Evolutionary conservation across 2,113 vertebrate species (phyloP), one percentile per base, ranked within the genome.

Genomic region (Xiphophorus couchianus): DNA sequence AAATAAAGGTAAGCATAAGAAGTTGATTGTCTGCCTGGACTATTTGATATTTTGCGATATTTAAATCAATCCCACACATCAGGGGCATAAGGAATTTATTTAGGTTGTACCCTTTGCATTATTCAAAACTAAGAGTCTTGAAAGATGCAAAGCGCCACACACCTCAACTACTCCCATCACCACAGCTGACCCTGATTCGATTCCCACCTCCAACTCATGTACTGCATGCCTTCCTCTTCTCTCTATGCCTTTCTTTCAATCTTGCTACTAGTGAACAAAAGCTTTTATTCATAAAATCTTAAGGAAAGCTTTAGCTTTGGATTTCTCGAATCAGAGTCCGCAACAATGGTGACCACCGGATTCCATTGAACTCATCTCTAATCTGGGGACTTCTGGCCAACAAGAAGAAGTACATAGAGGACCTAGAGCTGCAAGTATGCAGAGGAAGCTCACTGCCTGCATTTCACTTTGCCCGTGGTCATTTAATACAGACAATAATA

Each of bases 401-500:
- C 61, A n/a, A 76, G 63, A 68, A 31, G 30, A 69, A 19, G 35
- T 15, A 71, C 29, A 72, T 80, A 19, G 14, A 48, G 44, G 17
- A 19, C 44, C 44, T 6, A 6, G 44, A 48, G 44, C 66, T 58
- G 42, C 42, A 39, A 25, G 68, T 30, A 5, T 73, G 76, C 19
- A 33, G 69, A 77, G 35, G 76, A 63, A 72, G 51, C 63, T 71
- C 73, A 14, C 62, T 66, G 31, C 28, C 31, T 8, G 65, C 33
- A 33, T 44, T 72, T 44, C 42, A 28, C 29, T 33, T 42, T 22
- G 35, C 51, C 63, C 28, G 58, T 67, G 39, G 74, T 31, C 58
- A 51, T 66, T 63, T 67, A 81, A 39, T 44, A 51, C 37, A 54
- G 73, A 74, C 25, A 3, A 31, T 54, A 71, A 84, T 74, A 69